Percentiles rank a stretch among this genome's conserved stretches.
Evolutionary conservation across 2,797 vertebrate species (phyloP).

Genomic region (Silurus lanzhouensis): DNA sequence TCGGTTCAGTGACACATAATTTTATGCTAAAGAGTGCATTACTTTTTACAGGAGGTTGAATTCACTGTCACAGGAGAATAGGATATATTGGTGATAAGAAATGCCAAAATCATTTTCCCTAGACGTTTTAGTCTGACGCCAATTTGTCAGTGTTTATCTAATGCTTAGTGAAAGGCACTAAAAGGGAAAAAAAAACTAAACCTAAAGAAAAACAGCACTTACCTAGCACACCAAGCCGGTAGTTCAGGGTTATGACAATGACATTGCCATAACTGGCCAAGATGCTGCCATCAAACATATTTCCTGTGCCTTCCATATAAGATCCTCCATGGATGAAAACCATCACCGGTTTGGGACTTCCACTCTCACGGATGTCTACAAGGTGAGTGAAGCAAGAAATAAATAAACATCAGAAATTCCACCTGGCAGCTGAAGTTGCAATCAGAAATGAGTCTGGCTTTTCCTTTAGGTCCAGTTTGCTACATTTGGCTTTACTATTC

Average conservation of each 20-base stretch:
- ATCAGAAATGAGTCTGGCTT: conserved; percentile 62
- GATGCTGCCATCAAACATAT: conserved; percentile 99
- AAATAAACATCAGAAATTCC: conserved; percentile 67
- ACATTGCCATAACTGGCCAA: conserved; percentile 99
- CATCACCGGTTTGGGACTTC: conserved; percentile 98
- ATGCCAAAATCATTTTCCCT: conserved; percentile 58
- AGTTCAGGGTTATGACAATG: conserved; percentile 99
- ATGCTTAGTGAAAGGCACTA: background rate
- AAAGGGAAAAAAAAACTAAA: background rate
- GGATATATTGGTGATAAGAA: conserved; percentile 39
- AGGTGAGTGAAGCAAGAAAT: conserved; percentile 59
- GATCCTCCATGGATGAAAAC: conserved; percentile 98
- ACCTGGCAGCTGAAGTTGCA: conserved; percentile 64
- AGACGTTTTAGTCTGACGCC: background rate
- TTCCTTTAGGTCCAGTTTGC: conserved; percentile 46
- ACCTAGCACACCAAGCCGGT: conserved; percentile 96
- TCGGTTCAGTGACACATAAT: background rate
- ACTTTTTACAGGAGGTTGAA: conserved; percentile 30
- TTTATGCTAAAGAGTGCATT: conserved; percentile 40
- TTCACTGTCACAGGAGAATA: background rate
- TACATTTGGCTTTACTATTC: conserved; percentile 46
- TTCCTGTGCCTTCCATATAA: conserved; percentile 99
- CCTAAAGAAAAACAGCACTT: conserved; percentile 68
- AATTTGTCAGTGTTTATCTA: background rate
- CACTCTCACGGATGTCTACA: conserved; percentile 98